Evolutionary conservation across 2,888 invertebrate species (phyloP).

Genomic region (Nebria brevicollis): DNA sequence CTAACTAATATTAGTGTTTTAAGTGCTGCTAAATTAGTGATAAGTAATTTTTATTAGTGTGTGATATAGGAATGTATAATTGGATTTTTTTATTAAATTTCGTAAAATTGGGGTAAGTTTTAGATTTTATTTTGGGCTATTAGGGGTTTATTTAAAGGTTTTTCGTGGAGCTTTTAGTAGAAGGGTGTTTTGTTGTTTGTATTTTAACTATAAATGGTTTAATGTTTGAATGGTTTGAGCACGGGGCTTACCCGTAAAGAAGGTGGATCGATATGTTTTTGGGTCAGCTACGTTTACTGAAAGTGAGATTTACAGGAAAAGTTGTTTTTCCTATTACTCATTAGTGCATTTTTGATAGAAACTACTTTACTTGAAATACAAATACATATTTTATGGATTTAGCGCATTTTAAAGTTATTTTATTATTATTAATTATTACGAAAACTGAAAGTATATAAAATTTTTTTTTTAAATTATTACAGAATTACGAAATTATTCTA

Average conservation of each 20-base stretch:
- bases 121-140: background rate
- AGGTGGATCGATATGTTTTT: slow-evolving; percentile 36
- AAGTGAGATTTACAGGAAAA: slow-evolving; percentile 20
- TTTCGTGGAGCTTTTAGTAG: background rate
- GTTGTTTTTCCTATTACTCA: background rate
- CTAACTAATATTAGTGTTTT: background rate
- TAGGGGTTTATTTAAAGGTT: background rate
- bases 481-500: too few species aligned
- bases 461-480: too few species aligned
- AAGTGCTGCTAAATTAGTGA: background rate
- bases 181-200: background rate
- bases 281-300: slow-evolving; percentile 34
- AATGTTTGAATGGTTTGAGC: background rate
- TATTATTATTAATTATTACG: too few species aligned
- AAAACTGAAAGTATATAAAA: too few species aligned
- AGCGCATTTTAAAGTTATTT: too few species aligned
- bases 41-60: background rate
- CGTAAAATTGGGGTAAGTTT: background rate
- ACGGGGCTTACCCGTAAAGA: background rate
- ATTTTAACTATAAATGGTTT: background rate
- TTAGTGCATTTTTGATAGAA: too few species aligned
- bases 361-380: too few species aligned
- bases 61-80: too few species aligned
- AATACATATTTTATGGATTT: too few species aligned
- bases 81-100: too few species aligned